Conservation (phyloP, 2,888 invertebrate species). For the Lordiphosa fenestrarum region DNA sequence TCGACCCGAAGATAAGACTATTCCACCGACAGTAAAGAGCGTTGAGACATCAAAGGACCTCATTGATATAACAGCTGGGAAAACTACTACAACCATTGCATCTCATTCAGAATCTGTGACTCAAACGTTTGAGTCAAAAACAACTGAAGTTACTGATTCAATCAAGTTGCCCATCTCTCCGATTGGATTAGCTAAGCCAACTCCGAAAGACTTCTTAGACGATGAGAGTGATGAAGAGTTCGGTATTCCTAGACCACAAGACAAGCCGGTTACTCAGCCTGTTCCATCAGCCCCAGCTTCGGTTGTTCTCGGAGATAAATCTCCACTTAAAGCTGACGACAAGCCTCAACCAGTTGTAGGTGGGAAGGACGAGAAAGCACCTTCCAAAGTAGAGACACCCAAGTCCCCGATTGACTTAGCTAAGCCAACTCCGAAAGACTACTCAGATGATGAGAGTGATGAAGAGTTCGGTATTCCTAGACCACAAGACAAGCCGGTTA, state of each 20-base stretch:
- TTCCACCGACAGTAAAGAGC: too few relatives aligned
- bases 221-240: constrained; percentile 4
- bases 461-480: too few relatives aligned
- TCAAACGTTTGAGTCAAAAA: background rate
- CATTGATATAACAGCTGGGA: too few relatives aligned
- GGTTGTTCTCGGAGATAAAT: background rate
- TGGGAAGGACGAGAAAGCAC: background rate
- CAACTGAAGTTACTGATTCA: background rate
- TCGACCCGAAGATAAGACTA: too few relatives aligned
- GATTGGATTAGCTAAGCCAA: background rate
- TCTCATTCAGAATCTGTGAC: too few relatives aligned
- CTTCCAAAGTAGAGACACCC: background rate
- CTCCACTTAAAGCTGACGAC: background rate
- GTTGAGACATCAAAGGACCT: background rate
- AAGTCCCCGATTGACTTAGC: too few relatives aligned
- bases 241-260: constrained; percentile 2
- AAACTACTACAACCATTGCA: too few relatives aligned
- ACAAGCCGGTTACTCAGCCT: constrained; percentile 7
- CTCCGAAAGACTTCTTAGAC: background rate
- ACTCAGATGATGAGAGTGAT: too few relatives aligned
- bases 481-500: too few relatives aligned
- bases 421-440: too few relatives aligned
- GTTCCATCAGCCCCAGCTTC: background rate
- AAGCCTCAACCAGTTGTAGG: background rate
- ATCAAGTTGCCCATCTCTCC: constrained; percentile 8